phyloP scores from a whole-genome alignment of 2,113 vertebrate species.

The Pica pica region DNA sequence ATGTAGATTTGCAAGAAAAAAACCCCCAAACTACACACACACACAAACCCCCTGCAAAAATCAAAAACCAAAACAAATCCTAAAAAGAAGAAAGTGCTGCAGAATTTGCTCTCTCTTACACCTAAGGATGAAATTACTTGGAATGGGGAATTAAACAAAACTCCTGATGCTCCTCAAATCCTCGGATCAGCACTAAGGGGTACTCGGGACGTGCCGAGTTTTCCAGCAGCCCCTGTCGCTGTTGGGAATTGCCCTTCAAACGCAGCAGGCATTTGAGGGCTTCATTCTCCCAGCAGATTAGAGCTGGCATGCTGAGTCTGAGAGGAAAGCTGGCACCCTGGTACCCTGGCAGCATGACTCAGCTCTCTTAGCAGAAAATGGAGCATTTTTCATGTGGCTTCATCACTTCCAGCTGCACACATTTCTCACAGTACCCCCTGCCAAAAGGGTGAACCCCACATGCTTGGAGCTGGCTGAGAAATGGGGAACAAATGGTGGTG shows the following conservation, averaged over 20 bases:
- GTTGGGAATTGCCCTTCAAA: neutral
- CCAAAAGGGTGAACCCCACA: neutral
- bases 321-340: neutral
- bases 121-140: neutral
- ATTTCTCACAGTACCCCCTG: neutral
- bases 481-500: neutral
- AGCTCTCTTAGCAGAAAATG: neutral
- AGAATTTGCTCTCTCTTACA: neutral
- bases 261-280: accelerated
- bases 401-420: neutral
- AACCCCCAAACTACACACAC: accelerated
- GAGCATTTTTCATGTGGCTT: neutral
- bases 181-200: neutral
- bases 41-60: neutral
- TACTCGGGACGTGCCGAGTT: accelerated
- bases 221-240: neutral
- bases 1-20: neutral
- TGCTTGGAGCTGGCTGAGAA: neutral
- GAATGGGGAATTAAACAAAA: neutral
- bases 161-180: neutral
- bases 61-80: too few relatives aligned
- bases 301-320: neutral
- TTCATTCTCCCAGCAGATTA: neutral
- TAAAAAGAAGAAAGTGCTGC: neutral
- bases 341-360: neutral